Percentiles rank a stretch among this genome's conserved stretches.
Evolutionary conservation across 2,888 invertebrate genomes (phyloP).

Genomic region (Phyto melanocephala): DNA sequence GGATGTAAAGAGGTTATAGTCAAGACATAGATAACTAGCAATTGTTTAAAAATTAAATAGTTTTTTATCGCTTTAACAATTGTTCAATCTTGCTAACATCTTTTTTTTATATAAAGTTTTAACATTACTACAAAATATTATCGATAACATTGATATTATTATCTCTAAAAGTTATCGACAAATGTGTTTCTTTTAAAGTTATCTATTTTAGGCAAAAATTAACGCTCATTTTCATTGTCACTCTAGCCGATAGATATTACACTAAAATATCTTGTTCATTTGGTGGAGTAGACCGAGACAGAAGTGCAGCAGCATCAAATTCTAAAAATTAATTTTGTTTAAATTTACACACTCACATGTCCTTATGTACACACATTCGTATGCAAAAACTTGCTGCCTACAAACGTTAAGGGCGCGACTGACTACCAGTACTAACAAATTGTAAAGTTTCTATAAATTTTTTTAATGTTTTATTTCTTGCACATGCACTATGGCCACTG

Average conservation of each 20-base stretch:
- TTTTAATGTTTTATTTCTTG: not conserved
- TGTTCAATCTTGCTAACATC: too few relatives aligned
- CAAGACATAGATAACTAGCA: not conserved
- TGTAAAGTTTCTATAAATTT: constrained; percentile 30
- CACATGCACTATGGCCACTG: not conserved
- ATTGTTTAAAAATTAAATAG: not conserved
- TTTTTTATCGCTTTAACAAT: too few relatives aligned
- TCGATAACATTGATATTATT: not conserved
- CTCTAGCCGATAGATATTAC: not conserved
- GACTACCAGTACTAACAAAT: constrained; percentile 40
- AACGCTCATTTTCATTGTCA: too few relatives aligned
- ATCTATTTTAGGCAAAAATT: too few relatives aligned
- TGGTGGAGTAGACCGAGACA: not conserved
- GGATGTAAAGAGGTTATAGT: not conserved
- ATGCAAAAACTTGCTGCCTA: not conserved
- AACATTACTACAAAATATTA: too few relatives aligned
- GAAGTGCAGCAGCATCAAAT: not conserved
- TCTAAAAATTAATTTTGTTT: not conserved
- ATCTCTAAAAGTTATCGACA: not conserved
- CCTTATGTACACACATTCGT: not conserved
- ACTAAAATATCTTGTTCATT: not conserved
- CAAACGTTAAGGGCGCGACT: constrained; percentile 34
- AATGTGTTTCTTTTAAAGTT: not conserved
- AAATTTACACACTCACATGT: not conserved
- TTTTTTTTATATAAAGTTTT: too few relatives aligned